Evolutionary conservation across 2,113 vertebrate species (phyloP), one percentile per base, ranked within the genome.

Genomic region (Thamnophis sirtalis): DNA sequence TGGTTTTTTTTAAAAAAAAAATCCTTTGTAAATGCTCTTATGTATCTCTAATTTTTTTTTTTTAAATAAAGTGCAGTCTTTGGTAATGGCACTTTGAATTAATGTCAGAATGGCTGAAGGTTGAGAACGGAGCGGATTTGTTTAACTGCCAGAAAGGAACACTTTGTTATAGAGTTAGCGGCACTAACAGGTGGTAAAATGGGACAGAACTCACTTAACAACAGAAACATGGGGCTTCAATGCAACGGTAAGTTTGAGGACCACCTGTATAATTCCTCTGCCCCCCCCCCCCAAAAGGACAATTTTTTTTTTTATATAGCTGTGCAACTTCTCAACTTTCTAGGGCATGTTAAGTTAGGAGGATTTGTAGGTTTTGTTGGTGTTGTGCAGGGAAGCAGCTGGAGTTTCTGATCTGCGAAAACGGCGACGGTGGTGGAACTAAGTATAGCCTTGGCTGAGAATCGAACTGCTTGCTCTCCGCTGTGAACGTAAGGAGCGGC

Each of bases 21-120:
- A 96, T 95, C 93, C 53, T 95, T 95, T 96, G 97, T 97, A 98
- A 98, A 98, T 98, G 98, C 98, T 99, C 98, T 98, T 99, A 98
- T 94, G 95, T 97, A 93, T 97, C 84, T 96, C 24, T 96, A 93
- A 97, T 98, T 98, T 98, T 98, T 98, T 60, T 98, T 98, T 98
- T 98, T 98, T 96, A 93, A 98, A 98, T 98, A 98, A 98, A 96
- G 96, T 95, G 90, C 96, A 98, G 97, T 98, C 93, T 96, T 95
- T 94, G 96, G 87, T 94, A 21, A 80, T 43, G 73, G 33, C 86
- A 87, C 86, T 54, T 89, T 92, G 48, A 90, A 73, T 43, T 94
- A 13, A 33, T 93, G 53, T 58, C 86, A 56, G 92, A 84, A 90
- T 89, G 92, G 24, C 87, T 91, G 90, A 93, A 94, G 93, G 92